Percentiles rank a stretch among this genome's conserved stretches.
These are phyloP conservation scores for Phocoena phocoena DNA, from an alignment of 2,113 vertebrate species.

Conservation along the genomic window DNA sequence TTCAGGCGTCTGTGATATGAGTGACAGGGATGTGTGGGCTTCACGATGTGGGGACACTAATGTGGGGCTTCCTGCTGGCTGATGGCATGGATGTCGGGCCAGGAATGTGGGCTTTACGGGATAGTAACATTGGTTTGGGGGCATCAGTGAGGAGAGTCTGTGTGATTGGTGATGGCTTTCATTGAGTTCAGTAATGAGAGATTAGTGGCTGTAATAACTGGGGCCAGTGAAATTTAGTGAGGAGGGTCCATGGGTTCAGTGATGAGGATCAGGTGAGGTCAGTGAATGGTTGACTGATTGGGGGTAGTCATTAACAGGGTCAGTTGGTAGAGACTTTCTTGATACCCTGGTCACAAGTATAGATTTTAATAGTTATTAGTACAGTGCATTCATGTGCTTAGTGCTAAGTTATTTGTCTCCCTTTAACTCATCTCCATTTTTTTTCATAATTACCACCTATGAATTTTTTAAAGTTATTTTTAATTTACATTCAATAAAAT, in stretches of 20 bases:
- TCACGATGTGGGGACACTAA: background rate
- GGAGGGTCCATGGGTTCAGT: background rate
- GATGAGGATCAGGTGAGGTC: background rate
- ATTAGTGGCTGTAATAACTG: background rate
- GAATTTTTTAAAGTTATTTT: background rate
- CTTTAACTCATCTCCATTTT: background rate
- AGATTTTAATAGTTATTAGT: background rate
- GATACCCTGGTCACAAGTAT: background rate
- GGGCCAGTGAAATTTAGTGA: background rate
- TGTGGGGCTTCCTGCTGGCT: background rate
- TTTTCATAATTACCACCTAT: background rate
- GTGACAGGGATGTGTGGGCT: background rate
- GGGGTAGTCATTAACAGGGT: background rate
- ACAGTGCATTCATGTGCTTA: background rate
- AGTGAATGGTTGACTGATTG: background rate
- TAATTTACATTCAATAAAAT: too few relatives aligned
- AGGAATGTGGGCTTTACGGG: background rate
- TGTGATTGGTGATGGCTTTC: background rate
- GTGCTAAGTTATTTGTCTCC: background rate
- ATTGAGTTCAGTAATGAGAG: background rate
- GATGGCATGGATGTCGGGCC: background rate
- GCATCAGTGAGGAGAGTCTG: background rate
- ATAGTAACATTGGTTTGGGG: too few relatives aligned
- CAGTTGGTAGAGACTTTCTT: background rate
- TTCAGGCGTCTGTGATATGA: background rate